Percentiles rank a stretch among this genome's conserved stretches.
Evolutionary conservation across 1,140 invertebrate genomes (phyloP).

Genomic region (Pseudoatta argentina): DNA sequence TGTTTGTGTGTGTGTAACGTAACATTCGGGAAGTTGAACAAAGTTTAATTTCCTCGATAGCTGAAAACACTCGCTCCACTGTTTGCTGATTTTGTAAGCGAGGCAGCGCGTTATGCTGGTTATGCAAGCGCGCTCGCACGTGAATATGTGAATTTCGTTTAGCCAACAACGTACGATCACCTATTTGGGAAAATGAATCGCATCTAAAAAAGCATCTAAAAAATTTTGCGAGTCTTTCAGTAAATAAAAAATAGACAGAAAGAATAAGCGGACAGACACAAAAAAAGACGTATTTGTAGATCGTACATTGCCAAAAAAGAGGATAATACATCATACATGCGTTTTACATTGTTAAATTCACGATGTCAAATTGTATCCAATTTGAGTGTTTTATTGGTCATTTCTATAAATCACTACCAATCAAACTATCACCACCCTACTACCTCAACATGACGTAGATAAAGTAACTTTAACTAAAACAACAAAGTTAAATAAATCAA

Average conservation of each 20-base stretch:
- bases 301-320: neutral
- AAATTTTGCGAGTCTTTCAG: neutral
- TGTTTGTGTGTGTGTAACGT: neutral
- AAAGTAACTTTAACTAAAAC: no score
- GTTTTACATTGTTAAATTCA: neutral
- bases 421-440: no score
- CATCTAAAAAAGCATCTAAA: neutral
- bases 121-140: neutral
- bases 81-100: slow-evolving; percentile 29
- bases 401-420: no score
- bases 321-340: neutral
- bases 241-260: no score
- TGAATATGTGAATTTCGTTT: neutral
- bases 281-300: neutral
- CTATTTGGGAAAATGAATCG: neutral
- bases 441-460: no score
- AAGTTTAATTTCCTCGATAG: slow-evolving; percentile 65
- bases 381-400: no score
- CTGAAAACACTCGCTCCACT: slow-evolving; percentile 1
- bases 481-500: no score
- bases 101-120: neutral
- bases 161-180: neutral
- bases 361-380: no score
- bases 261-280: no score
- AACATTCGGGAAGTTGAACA: slow-evolving; percentile 52